Evolutionary conservation across 1,140 invertebrate species (phyloP).

Genomic region (Lineus longissimus): DNA sequence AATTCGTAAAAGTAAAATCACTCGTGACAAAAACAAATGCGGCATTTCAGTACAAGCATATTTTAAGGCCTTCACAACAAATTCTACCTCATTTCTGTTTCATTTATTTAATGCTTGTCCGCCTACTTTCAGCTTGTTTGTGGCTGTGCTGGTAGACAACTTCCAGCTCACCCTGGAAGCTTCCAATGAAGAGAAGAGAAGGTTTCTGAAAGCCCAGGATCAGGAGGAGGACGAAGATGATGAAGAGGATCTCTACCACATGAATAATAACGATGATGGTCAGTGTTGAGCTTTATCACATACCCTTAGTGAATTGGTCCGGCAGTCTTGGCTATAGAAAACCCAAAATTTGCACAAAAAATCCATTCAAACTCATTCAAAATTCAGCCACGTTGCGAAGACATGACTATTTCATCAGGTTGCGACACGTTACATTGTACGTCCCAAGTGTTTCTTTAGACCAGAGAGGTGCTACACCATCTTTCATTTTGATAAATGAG

Average conservation of each 20-base stretch:
- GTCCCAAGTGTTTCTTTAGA: too few relatives aligned
- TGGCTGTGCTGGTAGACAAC: constrained; percentile 44
- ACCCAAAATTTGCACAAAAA: background rate
- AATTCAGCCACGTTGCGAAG: too few relatives aligned
- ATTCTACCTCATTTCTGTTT: too few relatives aligned
- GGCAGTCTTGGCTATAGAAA: background rate
- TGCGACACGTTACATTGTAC: too few relatives aligned
- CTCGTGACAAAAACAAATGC: too few relatives aligned
- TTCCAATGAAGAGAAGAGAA: constrained; percentile 7
- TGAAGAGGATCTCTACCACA: background rate
- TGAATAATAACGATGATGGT: background rate
- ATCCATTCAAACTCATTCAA: background rate
- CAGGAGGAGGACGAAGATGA: background rate
- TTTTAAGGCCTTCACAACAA: too few relatives aligned
- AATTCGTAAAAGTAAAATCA: background rate
- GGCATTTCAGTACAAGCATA: too few relatives aligned
- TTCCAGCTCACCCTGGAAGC: constrained; percentile 36
- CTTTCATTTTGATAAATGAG: too few relatives aligned
- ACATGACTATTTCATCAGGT: too few relatives aligned
- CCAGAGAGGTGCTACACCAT: too few relatives aligned
- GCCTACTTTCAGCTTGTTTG: constrained; percentile 32
- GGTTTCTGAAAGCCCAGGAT: background rate
- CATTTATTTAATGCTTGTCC: too few relatives aligned
- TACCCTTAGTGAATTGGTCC: background rate
- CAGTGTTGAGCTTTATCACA: background rate